Conservation (phyloP, 1,140 invertebrate genomes). For the Camponotus vicinus region DNA sequence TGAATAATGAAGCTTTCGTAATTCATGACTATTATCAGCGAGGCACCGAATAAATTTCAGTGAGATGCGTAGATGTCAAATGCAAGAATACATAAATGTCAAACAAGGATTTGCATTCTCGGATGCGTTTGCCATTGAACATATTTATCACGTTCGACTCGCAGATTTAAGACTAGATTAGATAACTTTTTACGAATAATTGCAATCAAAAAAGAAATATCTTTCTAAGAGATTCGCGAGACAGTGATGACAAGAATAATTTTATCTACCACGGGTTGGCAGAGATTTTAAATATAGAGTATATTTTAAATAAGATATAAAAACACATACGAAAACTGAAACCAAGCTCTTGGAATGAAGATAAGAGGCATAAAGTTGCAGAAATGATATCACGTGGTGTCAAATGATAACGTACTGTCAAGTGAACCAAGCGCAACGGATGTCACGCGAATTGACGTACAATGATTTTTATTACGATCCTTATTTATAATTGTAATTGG, state of each 20-base stretch:
- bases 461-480: slow-evolving; percentile 4
- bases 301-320: not conserved
- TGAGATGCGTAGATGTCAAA: slow-evolving; percentile 27
- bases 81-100: not conserved
- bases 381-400: not conserved
- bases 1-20: slow-evolving; percentile 69
- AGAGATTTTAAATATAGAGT: slow-evolving; percentile 8
- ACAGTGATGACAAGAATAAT: not conserved
- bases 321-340: not conserved
- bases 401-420: slow-evolving; percentile 29
- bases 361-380: slow-evolving; percentile 16
- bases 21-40: slow-evolving; percentile 67
- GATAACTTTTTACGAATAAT: not conserved
- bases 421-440: not conserved
- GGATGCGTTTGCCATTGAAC: not conserved
- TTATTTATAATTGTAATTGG: slow-evolving; percentile 13
- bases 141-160: not conserved
- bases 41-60: slow-evolving; percentile 58
- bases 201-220: not conserved
- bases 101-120: not conserved
- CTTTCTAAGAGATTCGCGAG: not conserved
- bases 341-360: not conserved
- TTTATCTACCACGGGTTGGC: not conserved
- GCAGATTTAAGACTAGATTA: too few species aligned
- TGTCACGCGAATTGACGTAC: slow-evolving; percentile 15